Base-by-base conservation (phyloP, 2,797 vertebrate species). In the Sebastes aleutianus region DNA sequence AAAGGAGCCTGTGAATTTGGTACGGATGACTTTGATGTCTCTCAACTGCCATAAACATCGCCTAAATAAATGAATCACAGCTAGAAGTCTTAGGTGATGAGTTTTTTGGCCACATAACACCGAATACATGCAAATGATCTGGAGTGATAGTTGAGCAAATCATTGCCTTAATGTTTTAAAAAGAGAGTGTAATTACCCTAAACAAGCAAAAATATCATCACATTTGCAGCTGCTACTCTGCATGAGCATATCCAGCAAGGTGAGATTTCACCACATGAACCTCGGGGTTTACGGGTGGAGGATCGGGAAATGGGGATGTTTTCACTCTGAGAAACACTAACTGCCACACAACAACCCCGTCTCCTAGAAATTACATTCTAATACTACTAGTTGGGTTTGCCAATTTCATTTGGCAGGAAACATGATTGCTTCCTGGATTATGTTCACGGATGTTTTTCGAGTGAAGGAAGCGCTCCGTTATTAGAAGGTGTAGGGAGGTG, bases 1-100 rank as follows among this genome's bases (percentile, higher is more conserved):
- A 56, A 75, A 61, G 32, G 22, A 47, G 31, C 31, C 43, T 53
- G 63, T 56, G 36, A 27, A 72, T 69, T 68, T n/a, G n/a, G 16
- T 4, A 10, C 13, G 10, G 16, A 67, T 72, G 34, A 64, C 64
- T 73, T 75, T 79, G 64, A 76, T 72, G 67, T 76, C 56, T 58
- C 29, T 39, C 43, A 47, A 13, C 1, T 58, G 64, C 8, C 36
- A 59, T 20, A 11, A 63, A 22, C 36, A 24, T 63, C 3, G 4
- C 4, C 53, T 43, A 59, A 72, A 59, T 59, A 13, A 71, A 67
- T 47, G 14, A 72, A 24, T 47, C 20, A 59, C 54, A 43, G 24
- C 20, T 26, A 26, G 12, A 65, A 32, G 22, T 29, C 22, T 4
- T 4, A 18, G 18, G 27, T 36, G 61, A 34, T 26, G 10, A 5